Conservation (phyloP, 2,113 vertebrate species). For the Myodes glareolus region DNA sequence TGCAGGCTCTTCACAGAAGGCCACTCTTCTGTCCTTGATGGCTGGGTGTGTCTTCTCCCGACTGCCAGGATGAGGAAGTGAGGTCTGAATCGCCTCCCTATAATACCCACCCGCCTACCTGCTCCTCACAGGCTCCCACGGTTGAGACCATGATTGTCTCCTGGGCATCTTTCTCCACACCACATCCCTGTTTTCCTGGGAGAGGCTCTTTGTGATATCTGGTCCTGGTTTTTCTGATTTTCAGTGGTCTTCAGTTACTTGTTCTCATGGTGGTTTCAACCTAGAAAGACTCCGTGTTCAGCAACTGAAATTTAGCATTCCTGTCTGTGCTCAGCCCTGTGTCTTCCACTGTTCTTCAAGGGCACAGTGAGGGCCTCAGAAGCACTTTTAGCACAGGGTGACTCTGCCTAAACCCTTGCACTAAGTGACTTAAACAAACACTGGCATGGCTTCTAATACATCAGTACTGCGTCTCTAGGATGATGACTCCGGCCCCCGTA, state of each 20-base stretch:
- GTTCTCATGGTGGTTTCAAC: background rate
- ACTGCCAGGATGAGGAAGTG: background rate
- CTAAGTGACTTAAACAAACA: background rate
- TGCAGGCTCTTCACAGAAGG: background rate
- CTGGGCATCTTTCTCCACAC: background rate
- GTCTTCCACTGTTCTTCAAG: background rate
- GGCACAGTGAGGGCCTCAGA: background rate
- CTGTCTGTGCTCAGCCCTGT: background rate
- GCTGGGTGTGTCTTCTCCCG: background rate
- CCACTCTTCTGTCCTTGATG: background rate
- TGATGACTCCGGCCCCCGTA: background rate
- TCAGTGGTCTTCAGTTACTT: background rate
- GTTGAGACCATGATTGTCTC: background rate
- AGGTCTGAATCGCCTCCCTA: background rate
- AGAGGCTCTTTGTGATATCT: accelerated
- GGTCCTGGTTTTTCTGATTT: background rate
- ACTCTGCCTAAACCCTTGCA: background rate
- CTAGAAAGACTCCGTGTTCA: background rate
- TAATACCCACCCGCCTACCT: background rate
- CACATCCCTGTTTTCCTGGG: background rate
- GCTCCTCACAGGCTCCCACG: background rate
- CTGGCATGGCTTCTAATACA: background rate
- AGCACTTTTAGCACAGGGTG: background rate
- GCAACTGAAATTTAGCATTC: background rate
- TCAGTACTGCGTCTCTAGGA: background rate